Conservation (phyloP, 2,797 vertebrate species). For the Hyperoplus lanceolatus region DNA sequence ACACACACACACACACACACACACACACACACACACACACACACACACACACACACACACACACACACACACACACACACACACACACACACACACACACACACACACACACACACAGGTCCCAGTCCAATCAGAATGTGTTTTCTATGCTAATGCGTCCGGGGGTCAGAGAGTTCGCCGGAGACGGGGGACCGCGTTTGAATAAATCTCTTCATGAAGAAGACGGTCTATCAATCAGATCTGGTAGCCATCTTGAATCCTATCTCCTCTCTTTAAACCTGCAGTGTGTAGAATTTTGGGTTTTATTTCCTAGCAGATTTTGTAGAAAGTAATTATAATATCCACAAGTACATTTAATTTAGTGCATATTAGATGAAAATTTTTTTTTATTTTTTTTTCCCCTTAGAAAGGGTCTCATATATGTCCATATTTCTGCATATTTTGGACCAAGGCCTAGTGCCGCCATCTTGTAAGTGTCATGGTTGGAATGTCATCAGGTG, state of each 20-base stretch:
- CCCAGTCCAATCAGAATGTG: slow-evolving; percentile 70
- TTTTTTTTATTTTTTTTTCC: too few species aligned
- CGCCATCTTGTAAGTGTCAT: too few species aligned
- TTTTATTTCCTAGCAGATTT: too few species aligned
- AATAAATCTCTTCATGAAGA: slow-evolving; percentile 71
- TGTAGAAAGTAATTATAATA: too few species aligned
- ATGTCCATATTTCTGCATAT: too few species aligned
- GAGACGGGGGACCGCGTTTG: slow-evolving; percentile 44
- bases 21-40: slow-evolving; percentile 2
- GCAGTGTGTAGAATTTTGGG: too few species aligned
- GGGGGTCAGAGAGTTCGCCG: slow-evolving; percentile 51
- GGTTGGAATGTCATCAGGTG: too few species aligned
- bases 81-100: slow-evolving; percentile 12
- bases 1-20: slow-evolving; percentile 6
- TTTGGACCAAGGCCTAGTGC: too few species aligned
- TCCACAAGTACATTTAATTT: too few species aligned
- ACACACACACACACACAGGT: slow-evolving; percentile 30
- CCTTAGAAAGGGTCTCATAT: too few species aligned
- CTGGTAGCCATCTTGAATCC: neutral
- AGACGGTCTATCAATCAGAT: slow-evolving; percentile 49
- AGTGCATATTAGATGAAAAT: too few species aligned
- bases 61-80: slow-evolving; percentile 24
- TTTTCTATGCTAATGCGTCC: slow-evolving; percentile 75
- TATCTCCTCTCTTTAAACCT: neutral
- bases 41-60: slow-evolving; percentile 13